phyloP scores from a whole-genome alignment of 2,113 vertebrate species.

The Cinclus mexicanus region DNA sequence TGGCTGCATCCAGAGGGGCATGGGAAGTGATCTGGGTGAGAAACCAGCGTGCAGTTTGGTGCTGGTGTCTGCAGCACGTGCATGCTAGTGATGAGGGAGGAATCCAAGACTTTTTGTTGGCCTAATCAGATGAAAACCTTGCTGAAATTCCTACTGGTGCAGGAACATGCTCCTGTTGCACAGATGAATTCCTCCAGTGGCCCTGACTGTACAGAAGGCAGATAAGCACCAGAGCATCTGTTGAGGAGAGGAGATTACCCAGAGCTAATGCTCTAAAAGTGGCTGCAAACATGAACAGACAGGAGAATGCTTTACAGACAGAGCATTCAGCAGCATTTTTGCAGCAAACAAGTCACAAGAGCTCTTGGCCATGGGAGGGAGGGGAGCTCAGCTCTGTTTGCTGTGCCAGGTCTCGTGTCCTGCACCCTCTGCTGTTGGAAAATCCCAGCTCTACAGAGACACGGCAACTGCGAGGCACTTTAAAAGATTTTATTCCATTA shows the following conservation, averaged over 20 bases:
- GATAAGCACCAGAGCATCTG: background rate
- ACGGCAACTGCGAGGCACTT: too few species aligned
- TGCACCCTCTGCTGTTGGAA: background rate
- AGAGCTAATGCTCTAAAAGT: background rate
- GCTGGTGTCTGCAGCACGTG: background rate
- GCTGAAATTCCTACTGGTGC: background rate
- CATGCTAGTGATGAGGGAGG: background rate
- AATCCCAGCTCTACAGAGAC: too few species aligned
- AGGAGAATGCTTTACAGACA: background rate
- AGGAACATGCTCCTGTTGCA: background rate
- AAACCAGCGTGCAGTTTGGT: rapidly evolving
- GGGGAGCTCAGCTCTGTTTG: background rate
- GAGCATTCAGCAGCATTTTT: background rate
- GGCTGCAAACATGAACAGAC: background rate
- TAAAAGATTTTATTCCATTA: too few species aligned
- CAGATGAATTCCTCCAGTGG: background rate
- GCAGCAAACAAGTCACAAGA: background rate
- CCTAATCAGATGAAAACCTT: background rate
- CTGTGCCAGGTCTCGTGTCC: background rate
- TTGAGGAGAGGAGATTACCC: background rate
- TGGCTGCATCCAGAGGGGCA: background rate
- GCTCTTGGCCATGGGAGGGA: background rate
- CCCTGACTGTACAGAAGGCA: background rate
- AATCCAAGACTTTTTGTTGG: background rate
- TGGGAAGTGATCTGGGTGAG: rapidly evolving